Percentiles rank a stretch among this genome's conserved stretches.
phyloP scores from a whole-genome alignment of 2,888 invertebrate genomes.

The Halictus ligatus region DNA sequence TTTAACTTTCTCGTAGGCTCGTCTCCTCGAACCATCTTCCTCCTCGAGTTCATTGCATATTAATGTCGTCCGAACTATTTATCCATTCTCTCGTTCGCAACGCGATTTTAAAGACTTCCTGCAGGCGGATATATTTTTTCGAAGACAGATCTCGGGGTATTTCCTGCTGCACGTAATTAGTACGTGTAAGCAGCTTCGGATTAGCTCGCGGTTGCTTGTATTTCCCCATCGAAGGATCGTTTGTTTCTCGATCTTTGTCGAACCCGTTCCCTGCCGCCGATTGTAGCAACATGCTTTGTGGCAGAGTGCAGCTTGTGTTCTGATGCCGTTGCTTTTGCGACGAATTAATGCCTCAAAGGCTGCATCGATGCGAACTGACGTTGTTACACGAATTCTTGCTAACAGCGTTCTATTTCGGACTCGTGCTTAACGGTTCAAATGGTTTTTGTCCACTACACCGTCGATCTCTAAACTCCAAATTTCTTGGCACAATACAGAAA shows the following conservation, averaged over 20 bases:
- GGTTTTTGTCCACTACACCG: neutral
- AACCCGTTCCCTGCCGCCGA: neutral
- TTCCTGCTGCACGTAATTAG: neutral
- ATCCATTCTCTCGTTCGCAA: conserved; percentile 10
- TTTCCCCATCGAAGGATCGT: neutral
- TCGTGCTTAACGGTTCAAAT: neutral
- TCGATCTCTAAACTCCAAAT: no score
- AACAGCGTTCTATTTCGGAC: neutral
- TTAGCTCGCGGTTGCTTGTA: neutral
- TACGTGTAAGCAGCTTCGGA: neutral
- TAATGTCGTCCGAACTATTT: conserved; percentile 31
- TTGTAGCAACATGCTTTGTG: neutral
- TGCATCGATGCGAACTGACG: neutral
- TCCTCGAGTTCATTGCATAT: conserved; percentile 36
- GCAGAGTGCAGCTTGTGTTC: neutral
- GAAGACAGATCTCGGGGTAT: neutral
- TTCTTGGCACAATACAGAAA: no score
- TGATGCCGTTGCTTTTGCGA: neutral
- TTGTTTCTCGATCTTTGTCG: neutral
- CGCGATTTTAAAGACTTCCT: conserved; percentile 1
- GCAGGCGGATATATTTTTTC: neutral
- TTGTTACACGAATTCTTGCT: neutral
- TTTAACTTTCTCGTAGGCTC: conserved; percentile 15
- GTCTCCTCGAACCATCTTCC: neutral
- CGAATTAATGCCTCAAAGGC: neutral